phyloP scores from a whole-genome alignment of 1,140 invertebrate species.

The Diplogasteroides magnus region DNA sequence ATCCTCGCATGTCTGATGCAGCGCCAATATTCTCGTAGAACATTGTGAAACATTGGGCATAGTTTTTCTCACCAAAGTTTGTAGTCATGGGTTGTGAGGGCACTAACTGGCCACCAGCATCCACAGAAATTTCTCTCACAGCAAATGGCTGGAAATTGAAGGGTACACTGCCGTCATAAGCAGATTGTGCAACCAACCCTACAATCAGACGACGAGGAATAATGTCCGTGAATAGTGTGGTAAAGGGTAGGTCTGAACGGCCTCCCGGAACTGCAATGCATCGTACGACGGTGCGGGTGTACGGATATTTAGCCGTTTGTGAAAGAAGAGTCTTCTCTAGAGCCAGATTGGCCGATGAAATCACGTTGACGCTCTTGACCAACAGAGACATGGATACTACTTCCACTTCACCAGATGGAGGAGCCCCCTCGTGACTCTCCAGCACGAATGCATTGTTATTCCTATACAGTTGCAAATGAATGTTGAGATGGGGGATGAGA shows the following conservation, averaged over 20 bases:
- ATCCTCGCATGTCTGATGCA: background rate
- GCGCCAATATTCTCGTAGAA: background rate
- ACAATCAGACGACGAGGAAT: slow-evolving; percentile 3
- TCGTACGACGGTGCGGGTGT: background rate
- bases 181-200: background rate
- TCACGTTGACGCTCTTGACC: background rate
- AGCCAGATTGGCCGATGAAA: slow-evolving; percentile 1
- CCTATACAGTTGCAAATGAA: background rate
- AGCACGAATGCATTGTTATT: background rate
- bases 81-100: background rate
- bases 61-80: background rate
- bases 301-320: background rate
- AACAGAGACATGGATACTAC: background rate
- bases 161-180: background rate
- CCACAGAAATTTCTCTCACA: background rate
- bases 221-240: slow-evolving; percentile 3
- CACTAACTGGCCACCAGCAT: background rate
- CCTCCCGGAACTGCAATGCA: background rate
- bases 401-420: background rate
- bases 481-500: too few relatives aligned
- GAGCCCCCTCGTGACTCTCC: background rate
- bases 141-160: background rate
- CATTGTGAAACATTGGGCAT: background rate
- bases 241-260: slow-evolving; percentile 1
- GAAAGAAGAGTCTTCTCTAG: background rate